phyloP scores from a whole-genome alignment of 2,113 vertebrate genomes.

The Rutilus rutilus region DNA sequence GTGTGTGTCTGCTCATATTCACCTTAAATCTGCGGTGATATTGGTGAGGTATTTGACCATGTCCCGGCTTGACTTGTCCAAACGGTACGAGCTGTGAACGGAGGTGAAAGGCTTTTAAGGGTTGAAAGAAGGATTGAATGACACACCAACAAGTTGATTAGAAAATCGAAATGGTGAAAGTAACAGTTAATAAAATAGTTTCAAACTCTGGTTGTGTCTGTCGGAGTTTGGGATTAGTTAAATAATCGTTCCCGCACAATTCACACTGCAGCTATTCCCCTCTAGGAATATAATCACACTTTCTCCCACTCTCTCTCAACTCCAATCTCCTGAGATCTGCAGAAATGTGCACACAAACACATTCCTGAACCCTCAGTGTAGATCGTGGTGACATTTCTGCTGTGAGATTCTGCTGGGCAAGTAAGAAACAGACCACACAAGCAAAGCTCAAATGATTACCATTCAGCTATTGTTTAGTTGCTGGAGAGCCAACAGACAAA shows the following conservation, averaged over 20 bases:
- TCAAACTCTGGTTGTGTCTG: neutral
- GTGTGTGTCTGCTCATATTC: slow-evolving; percentile 65
- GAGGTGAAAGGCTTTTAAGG: slow-evolving; percentile 65
- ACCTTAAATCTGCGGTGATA: slow-evolving; percentile 83
- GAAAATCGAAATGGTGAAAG: neutral
- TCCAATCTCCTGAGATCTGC: slow-evolving; percentile 16
- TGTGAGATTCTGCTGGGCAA: slow-evolving; percentile 3
- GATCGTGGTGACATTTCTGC: slow-evolving; percentile 14
- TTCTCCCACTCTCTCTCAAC: slow-evolving; percentile 13
- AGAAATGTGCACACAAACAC: slow-evolving; percentile 22
- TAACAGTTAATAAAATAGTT: neutral
- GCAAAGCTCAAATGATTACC: slow-evolving; percentile 4
- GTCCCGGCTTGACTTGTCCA: slow-evolving; percentile 83
- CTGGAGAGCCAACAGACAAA: slow-evolving; percentile 8
- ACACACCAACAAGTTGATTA: neutral
- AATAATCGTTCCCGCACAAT: slow-evolving; percentile 1
- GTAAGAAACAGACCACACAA: slow-evolving; percentile 11
- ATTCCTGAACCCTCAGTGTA: neutral
- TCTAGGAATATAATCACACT: slow-evolving; percentile 36
- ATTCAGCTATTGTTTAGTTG: neutral
- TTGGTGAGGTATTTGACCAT: slow-evolving; percentile 84
- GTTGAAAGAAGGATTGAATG: slow-evolving; percentile 4
- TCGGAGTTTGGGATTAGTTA: slow-evolving; percentile 2
- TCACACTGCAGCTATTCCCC: neutral
- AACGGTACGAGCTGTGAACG: slow-evolving; percentile 79